Evolutionary conservation across 1,140 invertebrate species (phyloP), one percentile per base, ranked within the genome.

Genomic region (Rhyzopertha dominica): DNA sequence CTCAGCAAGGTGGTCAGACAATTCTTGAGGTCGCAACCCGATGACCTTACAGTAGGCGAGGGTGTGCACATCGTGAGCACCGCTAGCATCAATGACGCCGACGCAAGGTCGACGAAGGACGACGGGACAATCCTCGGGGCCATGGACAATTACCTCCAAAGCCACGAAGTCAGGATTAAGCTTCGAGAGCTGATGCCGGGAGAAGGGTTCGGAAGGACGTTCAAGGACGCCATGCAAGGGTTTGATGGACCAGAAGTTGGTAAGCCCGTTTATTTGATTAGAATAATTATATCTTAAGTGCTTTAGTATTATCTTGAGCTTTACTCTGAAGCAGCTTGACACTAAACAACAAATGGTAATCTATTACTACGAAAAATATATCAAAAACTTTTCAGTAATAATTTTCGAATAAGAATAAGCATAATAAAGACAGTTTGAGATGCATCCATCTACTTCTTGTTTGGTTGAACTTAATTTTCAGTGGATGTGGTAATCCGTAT

Each of bases 101-200:
- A 47, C 1, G 60, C 61, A 0, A 70, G 73, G 41, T 63, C 68
- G 31, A 62, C 48, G 18, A 57, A 73, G 4, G 74, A 76, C 10
- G 74, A 74, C 42, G 66, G 69, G 14, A 73, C 72, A 1, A 53
- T 73, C 0, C 47, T 82, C 18, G 76, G 70, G 1, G 69, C 74
- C 1, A 59, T 85, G 26, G 68, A 82, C 12, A 75, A 75, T 39
- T 85, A 85, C 52, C 56, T 86, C 1, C 73, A 79, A 47, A 79
- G 70, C 5, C 79, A 84, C 53, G 84, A 87, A 53, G 56, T 87
- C 1, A 74, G 81, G 50, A 76, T 87, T 3, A 82, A 77, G 47
- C 62, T 87, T 30, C 77, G 77, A 0, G 82, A 78, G 57, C 64
- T 87, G 29, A 70, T 78, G 63, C 64, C 64, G 0, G 59, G 62